Conservation (phyloP, 2,113 vertebrate species). For the Empidonax alnorum region DNA sequence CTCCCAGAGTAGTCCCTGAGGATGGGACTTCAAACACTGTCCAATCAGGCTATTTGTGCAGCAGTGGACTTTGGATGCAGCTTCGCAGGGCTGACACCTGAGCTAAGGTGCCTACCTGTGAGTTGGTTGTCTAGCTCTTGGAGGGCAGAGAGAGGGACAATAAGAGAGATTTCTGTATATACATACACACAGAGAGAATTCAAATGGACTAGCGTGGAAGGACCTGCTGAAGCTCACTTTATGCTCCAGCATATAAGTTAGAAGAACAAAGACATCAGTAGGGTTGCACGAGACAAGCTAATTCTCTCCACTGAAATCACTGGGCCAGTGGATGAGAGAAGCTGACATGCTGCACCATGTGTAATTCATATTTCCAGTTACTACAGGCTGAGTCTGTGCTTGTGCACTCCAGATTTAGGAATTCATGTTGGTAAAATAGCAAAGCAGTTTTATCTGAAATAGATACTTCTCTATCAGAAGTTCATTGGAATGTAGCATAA, state of each 20-base stretch:
- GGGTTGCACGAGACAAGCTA: neutral
- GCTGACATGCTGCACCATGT: fast-evolving
- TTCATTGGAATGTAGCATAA: neutral
- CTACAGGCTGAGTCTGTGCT: neutral
- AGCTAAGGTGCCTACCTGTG: neutral
- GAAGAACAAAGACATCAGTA: neutral
- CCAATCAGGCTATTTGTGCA: fast-evolving
- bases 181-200: neutral
- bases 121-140: neutral
- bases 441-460: neutral
- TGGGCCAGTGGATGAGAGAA: neutral
- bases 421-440: neutral
- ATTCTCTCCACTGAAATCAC: neutral
- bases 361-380: neutral
- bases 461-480: neutral
- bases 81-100: neutral
- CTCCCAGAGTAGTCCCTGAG: neutral
- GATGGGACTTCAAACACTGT: neutral
- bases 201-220: neutral
- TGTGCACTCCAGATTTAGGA: neutral
- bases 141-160: neutral
- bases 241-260: neutral
- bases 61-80: neutral
- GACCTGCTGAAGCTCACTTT: neutral
- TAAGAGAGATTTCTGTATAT: neutral